Evolutionary conservation across 2,113 vertebrate species (phyloP), one percentile per base, ranked within the genome.

Genomic region (Dipodomys spectabilis): DNA sequence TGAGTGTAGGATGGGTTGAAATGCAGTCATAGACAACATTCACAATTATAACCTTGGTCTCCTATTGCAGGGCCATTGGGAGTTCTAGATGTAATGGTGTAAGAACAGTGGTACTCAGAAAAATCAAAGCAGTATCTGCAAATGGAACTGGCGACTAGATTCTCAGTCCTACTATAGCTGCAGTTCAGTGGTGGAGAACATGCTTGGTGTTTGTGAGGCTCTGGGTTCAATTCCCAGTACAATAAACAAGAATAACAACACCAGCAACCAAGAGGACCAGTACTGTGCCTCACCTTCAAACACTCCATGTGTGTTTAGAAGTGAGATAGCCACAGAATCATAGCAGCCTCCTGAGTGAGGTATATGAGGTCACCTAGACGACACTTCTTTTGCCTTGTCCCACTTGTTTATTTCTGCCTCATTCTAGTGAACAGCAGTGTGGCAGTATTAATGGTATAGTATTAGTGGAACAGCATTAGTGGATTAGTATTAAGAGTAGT

Each of bases 51-150:
- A 45, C 23, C 39, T 35, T 35, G 27, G 53, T 19, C 25, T 13
- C 0, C 8, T 28, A 12, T 45, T 0, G 5, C 9, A 44, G 45
- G 39, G 75, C 39, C 64, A 28, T 68, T 67, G 82, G 27, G 22
- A 60, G 49, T 27, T 72, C 85, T 80, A 73, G 44, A 27, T 57
- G 5, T 44, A 62, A 8, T 18, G 13, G 2, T 27, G 15, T 39
- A 67, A 79, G 49, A 44, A 30, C 57, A 91, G 35, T 68, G 57
- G 65, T 32, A 44, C 72, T 94, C 32, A n/a, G 72, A 75, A 93
- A 75, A 62, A 91, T 60, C 25, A 93, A 75, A 92, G 27, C 23
- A 23, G 71, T 82, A 16, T 23, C 91, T 83, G 13, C 25, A 35
- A 69, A 53, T 27, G 39, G 65, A 49, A 82, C 74, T 91, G 45